phyloP scores from a whole-genome alignment of 2,888 invertebrate species.

The Platypus cylindrus region DNA sequence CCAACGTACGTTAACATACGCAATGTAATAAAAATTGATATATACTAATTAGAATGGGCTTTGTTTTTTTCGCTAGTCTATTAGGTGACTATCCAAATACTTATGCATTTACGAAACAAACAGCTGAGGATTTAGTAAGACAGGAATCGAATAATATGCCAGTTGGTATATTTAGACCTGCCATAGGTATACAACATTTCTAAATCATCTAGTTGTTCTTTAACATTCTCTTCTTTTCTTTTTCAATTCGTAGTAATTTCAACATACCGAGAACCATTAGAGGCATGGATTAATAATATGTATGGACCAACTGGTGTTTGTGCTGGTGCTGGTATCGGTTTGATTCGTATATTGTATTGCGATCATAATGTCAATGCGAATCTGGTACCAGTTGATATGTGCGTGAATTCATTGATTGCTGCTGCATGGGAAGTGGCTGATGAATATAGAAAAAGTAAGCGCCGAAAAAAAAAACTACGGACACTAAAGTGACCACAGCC shows the following conservation, averaged over 20 bases:
- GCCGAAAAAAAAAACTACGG: no score
- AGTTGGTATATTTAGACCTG: constrained; percentile 70
- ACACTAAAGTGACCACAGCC: no score
- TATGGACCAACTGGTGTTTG: constrained; percentile 76
- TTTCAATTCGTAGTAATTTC: constrained; percentile 40
- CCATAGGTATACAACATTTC: constrained; percentile 50
- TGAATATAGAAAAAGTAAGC: constrained; percentile 9
- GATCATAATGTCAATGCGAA: constrained; percentile 58
- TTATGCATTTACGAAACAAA: constrained; percentile 82
- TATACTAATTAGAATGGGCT: background rate
- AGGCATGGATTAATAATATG: constrained; percentile 84
- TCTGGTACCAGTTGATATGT: constrained; percentile 64
- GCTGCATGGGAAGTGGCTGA: constrained; percentile 54
- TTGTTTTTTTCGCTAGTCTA: constrained; percentile 37
- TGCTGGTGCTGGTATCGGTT: constrained; percentile 64
- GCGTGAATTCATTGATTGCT: constrained; percentile 70
- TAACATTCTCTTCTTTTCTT: no score
- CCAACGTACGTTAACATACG: constrained; percentile 38
- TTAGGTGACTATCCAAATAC: constrained; percentile 73
- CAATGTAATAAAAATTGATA: background rate
- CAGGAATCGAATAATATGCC: constrained; percentile 59
- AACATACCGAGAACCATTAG: constrained; percentile 58
- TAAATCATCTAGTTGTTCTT: background rate
- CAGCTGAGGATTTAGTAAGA: constrained; percentile 69
- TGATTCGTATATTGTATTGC: constrained; percentile 60